A percentile compares a stretch with the other conserved stretches of the same genome.
Conservation (phyloP, 2,888 invertebrate genomes). For the Harpalus rubripes region DNA sequence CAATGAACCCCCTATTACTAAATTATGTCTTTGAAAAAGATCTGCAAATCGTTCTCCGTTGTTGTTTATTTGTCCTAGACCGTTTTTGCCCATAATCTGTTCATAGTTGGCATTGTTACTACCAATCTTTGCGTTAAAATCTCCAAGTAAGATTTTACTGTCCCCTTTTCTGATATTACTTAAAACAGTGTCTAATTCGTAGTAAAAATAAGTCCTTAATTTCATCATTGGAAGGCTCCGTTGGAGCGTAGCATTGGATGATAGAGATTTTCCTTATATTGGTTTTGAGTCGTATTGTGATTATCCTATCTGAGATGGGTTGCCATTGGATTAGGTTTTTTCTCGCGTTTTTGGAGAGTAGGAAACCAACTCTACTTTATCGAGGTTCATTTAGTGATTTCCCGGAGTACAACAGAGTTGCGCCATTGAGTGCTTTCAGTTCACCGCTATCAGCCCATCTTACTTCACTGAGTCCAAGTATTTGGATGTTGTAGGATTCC, state of each 20-base stretch:
- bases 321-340: background rate
- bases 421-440: background rate
- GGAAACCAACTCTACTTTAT: constrained; percentile 9
- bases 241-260: constrained; percentile 30
- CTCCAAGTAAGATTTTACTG: constrained; percentile 10
- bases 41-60: constrained; percentile 6
- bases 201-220: background rate
- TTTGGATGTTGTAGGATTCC: background rate
- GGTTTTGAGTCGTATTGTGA: background rate
- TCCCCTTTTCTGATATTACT: background rate
- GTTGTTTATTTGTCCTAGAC: background rate
- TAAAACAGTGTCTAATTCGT: background rate
- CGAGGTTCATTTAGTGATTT: background rate
- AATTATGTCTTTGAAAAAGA: background rate
- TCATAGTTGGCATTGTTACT: background rate
- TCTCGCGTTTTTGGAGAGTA: background rate
- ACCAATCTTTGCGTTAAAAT: background rate
- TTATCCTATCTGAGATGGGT: constrained; percentile 18
- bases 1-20: constrained; percentile 13
- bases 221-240: background rate
- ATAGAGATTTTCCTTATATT: constrained; percentile 10
- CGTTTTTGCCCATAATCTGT: background rate
- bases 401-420: background rate
- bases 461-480: constrained; percentile 8
- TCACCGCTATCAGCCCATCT: background rate